phyloP scores from a whole-genome alignment of 2,797 vertebrate genomes.

The Coilia nasus region DNA sequence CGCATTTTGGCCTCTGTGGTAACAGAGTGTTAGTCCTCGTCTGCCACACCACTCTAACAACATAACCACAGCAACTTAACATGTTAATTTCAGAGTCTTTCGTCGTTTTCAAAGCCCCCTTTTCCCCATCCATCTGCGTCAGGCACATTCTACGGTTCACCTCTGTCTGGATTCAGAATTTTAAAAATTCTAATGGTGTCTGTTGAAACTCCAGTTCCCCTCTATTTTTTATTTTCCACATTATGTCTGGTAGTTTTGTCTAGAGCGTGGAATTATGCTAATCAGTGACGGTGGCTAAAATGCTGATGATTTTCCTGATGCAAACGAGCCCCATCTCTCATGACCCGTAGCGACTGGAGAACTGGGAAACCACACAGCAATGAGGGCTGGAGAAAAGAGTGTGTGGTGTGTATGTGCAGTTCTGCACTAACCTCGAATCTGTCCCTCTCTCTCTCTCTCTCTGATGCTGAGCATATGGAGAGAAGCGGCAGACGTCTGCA shows the following conservation, averaged over 20 bases:
- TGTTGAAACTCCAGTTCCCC: not conserved
- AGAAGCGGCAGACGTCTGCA: constrained; percentile 52
- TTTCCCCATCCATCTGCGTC: not conserved
- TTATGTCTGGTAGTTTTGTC: constrained; percentile 1
- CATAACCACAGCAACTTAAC: constrained; percentile 38
- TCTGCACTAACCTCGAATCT: constrained; percentile 39
- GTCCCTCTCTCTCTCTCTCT: not conserved
- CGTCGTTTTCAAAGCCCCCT: not conserved
- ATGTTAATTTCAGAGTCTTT: constrained; percentile 34
- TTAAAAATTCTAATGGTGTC: not conserved
- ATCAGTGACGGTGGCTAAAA: not conserved
- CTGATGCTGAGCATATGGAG: constrained; percentile 56
- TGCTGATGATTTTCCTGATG: not conserved
- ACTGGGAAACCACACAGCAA: not conserved
- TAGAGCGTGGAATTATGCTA: constrained; percentile 4
- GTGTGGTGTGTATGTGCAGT: constrained; percentile 7
- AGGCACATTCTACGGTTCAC: constrained; percentile 31
- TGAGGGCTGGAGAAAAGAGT: not conserved
- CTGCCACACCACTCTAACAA: constrained; percentile 27
- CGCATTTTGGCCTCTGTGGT: constrained; percentile 18
- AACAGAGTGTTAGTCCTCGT: constrained; percentile 33
- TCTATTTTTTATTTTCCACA: not conserved
- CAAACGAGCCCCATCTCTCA: not conserved
- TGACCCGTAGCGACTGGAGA: not conserved
- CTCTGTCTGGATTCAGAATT: constrained; percentile 22